A percentile compares a stretch with the other conserved stretches of the same genome.
phyloP scores from a whole-genome alignment of 1,140 invertebrate species.

The Eciton burchellii region DNA sequence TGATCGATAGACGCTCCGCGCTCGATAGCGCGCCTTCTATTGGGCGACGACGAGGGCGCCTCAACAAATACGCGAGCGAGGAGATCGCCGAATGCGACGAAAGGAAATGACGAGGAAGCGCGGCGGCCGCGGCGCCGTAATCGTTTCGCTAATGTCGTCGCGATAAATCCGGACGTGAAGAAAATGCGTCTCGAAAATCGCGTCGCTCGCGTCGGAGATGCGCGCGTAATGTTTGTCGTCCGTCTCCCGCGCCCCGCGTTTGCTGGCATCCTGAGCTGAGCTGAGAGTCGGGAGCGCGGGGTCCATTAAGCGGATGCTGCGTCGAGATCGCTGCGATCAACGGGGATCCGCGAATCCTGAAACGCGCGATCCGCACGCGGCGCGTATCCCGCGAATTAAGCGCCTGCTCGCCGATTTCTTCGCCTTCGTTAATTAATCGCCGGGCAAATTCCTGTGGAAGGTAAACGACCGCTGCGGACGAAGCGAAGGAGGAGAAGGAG shows the following conservation, averaged over 20 bases:
- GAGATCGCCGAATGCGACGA: conserved; percentile 4
- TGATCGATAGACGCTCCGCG: conserved; percentile 49
- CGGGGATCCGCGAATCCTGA: no score
- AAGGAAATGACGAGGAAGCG: conserved; percentile 2
- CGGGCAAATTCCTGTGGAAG: conserved; percentile 53
- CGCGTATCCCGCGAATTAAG: not conserved
- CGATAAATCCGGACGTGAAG: not conserved
- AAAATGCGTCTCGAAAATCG: not conserved
- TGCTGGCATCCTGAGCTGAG: no score
- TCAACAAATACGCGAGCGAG: conserved; percentile 27
- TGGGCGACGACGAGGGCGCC: conserved; percentile 5
- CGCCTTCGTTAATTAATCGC: conserved; percentile 69
- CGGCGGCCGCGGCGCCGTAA: not conserved
- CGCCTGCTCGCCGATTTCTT: conserved; percentile 29
- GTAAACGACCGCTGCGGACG: conserved; percentile 50
- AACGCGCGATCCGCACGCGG: no score
- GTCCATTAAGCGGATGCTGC: no score
- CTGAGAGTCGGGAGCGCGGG: no score
- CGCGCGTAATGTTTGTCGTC: no score
- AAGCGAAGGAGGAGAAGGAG: conserved; percentile 38
- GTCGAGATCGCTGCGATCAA: no score
- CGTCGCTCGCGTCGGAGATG: not conserved
- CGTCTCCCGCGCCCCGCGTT: no score
- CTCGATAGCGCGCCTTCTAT: conserved; percentile 23
- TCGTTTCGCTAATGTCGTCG: not conserved